Evolutionary conservation across 2,888 invertebrate genomes (phyloP), one percentile per base, ranked within the genome.

Genomic region (Lomographa bimaculata): DNA sequence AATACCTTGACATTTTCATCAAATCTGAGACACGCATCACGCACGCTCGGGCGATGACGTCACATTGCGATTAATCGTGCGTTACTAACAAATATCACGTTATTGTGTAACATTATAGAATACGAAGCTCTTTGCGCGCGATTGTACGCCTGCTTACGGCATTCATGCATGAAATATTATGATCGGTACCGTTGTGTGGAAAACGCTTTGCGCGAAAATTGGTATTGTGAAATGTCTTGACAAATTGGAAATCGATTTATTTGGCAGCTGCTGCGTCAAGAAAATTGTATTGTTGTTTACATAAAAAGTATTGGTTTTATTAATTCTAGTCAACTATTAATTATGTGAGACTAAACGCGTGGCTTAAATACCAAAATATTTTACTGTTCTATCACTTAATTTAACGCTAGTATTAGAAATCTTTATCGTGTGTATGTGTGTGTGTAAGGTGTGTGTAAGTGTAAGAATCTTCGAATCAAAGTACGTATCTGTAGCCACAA

Each of bases 161-260:
- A 49, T 56, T 51, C 52, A 48, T 47, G 54, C 50, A 57, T 64
- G 63, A 67, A 63, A 63, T 67, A 65, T 68, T 59, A 50, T 46
- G 47, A 47, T 37, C 46, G 40, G 48, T 46, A 48, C 43, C 23
- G 48, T 50, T 46, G 41, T 29, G 45, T 46, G 38, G 48, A 54
- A 48, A 54, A 42, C 33, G 48, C 46, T 54, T 50, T 53, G 43
- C 41, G 43, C 24, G 41, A 46, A 53, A 46, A 48, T 46, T 47
- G 45, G 46, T 41, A 41, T 25, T 42, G 42, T 45, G 46, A 46
- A 53, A 46, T 44, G 42, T 46, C 37, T 44, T 54, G 53, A 48
- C 44, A 54, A 54, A 50, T 54, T 50, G 49, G 30, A 37, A 41
- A 48, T 42, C 34, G 46, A 47, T 47, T 52, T 53, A 47, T 50